Conservation (phyloP, 2,797 vertebrate species). For the Acanthis flammea region DNA sequence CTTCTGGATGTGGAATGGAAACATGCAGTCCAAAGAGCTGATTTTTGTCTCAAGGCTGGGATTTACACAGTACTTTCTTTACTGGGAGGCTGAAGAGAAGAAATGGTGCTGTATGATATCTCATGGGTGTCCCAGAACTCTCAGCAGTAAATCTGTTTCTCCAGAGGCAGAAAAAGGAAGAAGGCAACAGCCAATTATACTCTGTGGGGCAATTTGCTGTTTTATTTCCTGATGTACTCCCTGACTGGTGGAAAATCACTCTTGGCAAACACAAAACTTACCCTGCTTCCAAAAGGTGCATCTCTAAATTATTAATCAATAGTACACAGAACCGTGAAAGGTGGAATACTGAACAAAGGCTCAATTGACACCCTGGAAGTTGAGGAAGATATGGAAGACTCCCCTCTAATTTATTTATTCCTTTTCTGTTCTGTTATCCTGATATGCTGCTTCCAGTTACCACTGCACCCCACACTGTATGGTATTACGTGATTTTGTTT, state of each 20-base stretch:
- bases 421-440: slow-evolving; percentile 62
- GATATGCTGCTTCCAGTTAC: slow-evolving; percentile 70
- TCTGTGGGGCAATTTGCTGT: background rate
- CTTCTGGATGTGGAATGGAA: background rate
- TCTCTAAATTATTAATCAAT: slow-evolving; percentile 58
- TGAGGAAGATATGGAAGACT: slow-evolving; percentile 75
- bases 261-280: slow-evolving; percentile 51
- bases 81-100: background rate
- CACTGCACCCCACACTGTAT: slow-evolving; percentile 38
- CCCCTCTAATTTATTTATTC: slow-evolving; percentile 84
- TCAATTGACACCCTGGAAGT: slow-evolving; percentile 60
- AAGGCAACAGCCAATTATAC: background rate
- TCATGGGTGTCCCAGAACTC: background rate
- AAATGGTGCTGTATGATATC: accelerated
- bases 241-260: slow-evolving; percentile 47
- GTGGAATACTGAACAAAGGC: slow-evolving; percentile 58
- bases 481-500: slow-evolving; percentile 72
- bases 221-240: slow-evolving; percentile 22
- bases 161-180: background rate
- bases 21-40: background rate
- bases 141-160: background rate
- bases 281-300: slow-evolving; percentile 28
- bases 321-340: slow-evolving; percentile 13
- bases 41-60: background rate
- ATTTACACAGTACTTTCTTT: background rate